phyloP scores from a whole-genome alignment of 2,888 invertebrate species.

The Spialia ferax region DNA sequence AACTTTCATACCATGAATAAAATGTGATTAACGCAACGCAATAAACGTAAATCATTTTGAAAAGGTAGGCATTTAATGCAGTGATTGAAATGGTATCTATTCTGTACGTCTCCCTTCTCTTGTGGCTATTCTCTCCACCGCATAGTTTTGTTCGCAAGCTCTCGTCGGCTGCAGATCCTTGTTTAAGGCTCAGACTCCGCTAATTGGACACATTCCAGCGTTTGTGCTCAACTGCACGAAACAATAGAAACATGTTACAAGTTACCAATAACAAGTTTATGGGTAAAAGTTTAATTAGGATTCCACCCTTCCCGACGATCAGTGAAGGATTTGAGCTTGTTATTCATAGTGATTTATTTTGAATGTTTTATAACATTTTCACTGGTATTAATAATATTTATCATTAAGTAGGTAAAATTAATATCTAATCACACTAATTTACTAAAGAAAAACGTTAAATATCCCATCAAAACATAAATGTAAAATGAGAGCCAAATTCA shows the following conservation, averaged over 20 bases:
- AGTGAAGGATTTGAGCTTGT: background rate
- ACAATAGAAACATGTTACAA: slow-evolving; percentile 42
- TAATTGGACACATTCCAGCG: slow-evolving; percentile 74
- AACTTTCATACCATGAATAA: too few species aligned
- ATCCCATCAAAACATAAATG: too few species aligned
- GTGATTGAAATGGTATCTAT: background rate
- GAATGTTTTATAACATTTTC: background rate
- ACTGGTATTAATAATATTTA: background rate
- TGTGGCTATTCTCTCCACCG: slow-evolving; percentile 67
- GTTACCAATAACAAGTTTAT: slow-evolving; percentile 23
- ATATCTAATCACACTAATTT: too few species aligned
- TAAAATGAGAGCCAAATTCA: too few species aligned
- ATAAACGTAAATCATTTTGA: background rate
- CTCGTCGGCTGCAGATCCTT: slow-evolving; percentile 67
- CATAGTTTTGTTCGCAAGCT: slow-evolving; percentile 80
- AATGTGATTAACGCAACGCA: too few species aligned
- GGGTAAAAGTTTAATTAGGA: background rate
- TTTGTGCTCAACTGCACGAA: slow-evolving; percentile 53
- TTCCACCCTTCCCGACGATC: background rate
- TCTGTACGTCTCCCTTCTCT: slow-evolving; percentile 45
- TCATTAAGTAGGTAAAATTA: too few species aligned
- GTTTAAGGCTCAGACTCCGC: slow-evolving; percentile 69
- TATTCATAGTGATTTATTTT: background rate
- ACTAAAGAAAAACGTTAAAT: too few species aligned
- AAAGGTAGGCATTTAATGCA: background rate